phyloP scores from a whole-genome alignment of 2,888 invertebrate species.

The Acronicta leporina region DNA sequence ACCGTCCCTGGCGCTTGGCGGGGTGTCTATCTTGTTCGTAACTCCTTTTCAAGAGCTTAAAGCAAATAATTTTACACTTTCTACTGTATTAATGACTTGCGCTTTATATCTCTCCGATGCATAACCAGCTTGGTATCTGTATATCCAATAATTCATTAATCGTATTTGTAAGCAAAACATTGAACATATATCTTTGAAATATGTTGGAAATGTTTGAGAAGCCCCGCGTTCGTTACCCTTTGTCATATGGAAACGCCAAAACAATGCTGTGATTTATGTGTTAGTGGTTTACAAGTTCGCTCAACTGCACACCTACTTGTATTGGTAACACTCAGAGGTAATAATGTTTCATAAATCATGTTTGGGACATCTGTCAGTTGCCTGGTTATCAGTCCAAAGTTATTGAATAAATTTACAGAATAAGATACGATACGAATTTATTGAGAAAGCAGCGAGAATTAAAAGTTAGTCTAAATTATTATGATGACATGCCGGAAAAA shows the following conservation, averaged over 20 bases:
- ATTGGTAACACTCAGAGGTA: constrained; percentile 26
- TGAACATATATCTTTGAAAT: constrained; percentile 40
- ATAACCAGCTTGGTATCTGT: constrained; percentile 19
- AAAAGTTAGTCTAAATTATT: constrained; percentile 40
- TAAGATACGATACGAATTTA: constrained; percentile 25
- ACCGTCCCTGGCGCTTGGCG: constrained; percentile 47
- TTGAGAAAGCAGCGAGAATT: constrained; percentile 13
- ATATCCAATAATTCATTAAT: constrained; percentile 49
- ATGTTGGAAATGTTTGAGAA: constrained; percentile 57
- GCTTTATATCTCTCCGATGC: constrained; percentile 22
- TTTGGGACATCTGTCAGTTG: constrained; percentile 38
- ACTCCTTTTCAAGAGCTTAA: constrained; percentile 33
- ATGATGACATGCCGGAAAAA: constrained; percentile 68
- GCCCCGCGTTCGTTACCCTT: constrained; percentile 62
- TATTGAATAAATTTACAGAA: constrained; percentile 26
- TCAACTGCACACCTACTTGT: constrained; percentile 46
- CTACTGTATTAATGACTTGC: constrained; percentile 51
- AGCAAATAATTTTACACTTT: constrained; percentile 54
- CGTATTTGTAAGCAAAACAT: constrained; percentile 45
- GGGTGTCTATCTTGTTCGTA: constrained; percentile 50
- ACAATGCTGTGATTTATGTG: constrained; percentile 76
- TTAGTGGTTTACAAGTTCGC: constrained; percentile 63
- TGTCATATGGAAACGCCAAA: constrained; percentile 70
- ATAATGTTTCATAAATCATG: constrained; percentile 50
- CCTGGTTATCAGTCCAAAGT: constrained; percentile 34